Percentiles rank a stretch among this genome's conserved stretches.
Evolutionary conservation across 2,797 vertebrate species (phyloP).

Genomic region (Fistularia commersonii): DNA sequence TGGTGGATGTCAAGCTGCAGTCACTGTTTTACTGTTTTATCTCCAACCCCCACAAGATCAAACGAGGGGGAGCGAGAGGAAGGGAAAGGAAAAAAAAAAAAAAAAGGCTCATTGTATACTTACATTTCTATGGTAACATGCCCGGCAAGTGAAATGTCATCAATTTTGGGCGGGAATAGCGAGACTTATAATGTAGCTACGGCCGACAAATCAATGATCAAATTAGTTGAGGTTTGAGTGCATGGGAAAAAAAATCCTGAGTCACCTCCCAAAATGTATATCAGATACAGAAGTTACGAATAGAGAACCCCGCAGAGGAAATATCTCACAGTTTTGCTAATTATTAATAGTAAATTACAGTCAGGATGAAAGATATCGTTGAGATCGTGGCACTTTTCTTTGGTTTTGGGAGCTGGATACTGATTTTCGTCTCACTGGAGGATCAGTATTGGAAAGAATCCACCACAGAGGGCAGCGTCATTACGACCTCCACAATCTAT

Average conservation of each 20-base stretch:
- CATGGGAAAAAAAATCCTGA: constrained; percentile 37
- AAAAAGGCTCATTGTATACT: constrained; percentile 18
- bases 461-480: constrained; percentile 80
- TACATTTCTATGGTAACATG: constrained; percentile 39
- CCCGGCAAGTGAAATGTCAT: constrained; percentile 44
- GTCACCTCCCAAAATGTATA: constrained; percentile 58
- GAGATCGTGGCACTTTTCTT: constrained; percentile 79
- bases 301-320: constrained; percentile 42
- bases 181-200: constrained; percentile 43
- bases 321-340: constrained; percentile 29
- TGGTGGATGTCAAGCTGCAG: constrained; percentile 6
- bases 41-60: constrained; percentile 13
- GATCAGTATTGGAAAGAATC: constrained; percentile 86
- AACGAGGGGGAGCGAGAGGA: constrained; percentile 8
- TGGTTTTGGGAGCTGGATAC: constrained; percentile 71
- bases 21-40: constrained; percentile 12
- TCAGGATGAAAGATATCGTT: constrained; percentile 50
- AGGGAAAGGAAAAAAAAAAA: constrained; percentile 10
- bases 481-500: constrained; percentile 84
- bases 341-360: constrained; percentile 32
- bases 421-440: constrained; percentile 77
- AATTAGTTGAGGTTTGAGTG: constrained; percentile 51
- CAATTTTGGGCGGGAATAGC: constrained; percentile 67
- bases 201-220: constrained; percentile 60
- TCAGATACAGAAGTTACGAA: constrained; percentile 40